A percentile compares a stretch with the other conserved stretches of the same genome.
phyloP scores from a whole-genome alignment of 2,797 vertebrate species.

The Lerista edwardsae region DNA sequence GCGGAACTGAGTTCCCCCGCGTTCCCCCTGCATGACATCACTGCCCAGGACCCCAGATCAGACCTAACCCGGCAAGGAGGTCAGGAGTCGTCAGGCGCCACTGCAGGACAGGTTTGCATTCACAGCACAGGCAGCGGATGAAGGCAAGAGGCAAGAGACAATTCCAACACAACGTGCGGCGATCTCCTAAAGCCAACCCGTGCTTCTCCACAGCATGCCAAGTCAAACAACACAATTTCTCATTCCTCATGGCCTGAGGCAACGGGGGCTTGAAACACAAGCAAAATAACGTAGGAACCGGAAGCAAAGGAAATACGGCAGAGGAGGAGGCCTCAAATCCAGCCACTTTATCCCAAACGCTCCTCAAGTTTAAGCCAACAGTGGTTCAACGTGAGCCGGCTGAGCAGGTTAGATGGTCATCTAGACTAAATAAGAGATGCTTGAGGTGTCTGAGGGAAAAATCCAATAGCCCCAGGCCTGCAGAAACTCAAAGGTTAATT shows the following conservation, averaged over 20 bases:
- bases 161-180: no score
- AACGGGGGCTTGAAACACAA: neutral
- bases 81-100: no score
- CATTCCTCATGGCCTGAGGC: neutral
- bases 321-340: neutral
- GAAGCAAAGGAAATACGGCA: neutral
- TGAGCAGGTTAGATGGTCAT: neutral
- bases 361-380: neutral
- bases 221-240: neutral
- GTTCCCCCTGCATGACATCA: no score
- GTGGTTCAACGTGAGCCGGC: no score
- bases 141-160: neutral
- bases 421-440: neutral
- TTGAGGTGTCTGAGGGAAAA: neutral
- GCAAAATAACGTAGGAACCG: neutral
- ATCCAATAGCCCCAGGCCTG: neutral
- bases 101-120: no score
- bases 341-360: neutral
- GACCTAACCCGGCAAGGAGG: no score
- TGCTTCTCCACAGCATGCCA: neutral
- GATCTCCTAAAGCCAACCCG: neutral
- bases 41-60: no score
- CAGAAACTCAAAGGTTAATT: neutral
- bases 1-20: no score
- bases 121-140: neutral